Conservation (phyloP, 2,888 invertebrate genomes). For the Philhelius pedissequus region DNA sequence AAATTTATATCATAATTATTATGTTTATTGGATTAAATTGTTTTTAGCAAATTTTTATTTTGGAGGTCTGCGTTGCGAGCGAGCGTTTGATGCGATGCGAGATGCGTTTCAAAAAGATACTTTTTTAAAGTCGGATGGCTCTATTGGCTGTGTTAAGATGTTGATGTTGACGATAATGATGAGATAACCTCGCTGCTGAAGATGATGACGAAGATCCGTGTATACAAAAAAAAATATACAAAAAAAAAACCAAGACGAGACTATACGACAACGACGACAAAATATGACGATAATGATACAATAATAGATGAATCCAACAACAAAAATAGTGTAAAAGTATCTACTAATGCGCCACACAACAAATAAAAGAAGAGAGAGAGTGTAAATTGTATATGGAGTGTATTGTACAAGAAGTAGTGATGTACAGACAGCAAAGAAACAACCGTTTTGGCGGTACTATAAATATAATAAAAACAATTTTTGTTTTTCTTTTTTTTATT, state of each 20-base stretch:
- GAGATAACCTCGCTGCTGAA: constrained; percentile 44
- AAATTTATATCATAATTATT: constrained; percentile 24
- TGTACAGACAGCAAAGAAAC: constrained; percentile 47
- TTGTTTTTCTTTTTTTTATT: constrained; percentile 70
- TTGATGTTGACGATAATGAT: not conserved
- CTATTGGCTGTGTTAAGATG: constrained; percentile 29
- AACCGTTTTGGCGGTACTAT: constrained; percentile 73
- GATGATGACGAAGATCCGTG: constrained; percentile 73
- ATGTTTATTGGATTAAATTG: constrained; percentile 16
- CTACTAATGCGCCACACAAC: constrained; percentile 66
- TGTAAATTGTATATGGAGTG: constrained; percentile 38
- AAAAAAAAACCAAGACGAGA: not conserved
- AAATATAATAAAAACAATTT: constrained; percentile 80
- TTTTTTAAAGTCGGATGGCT: not conserved
- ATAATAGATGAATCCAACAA: constrained; percentile 61
- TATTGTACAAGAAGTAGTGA: constrained; percentile 27
- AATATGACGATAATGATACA: constrained; percentile 54
- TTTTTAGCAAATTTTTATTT: constrained; percentile 44
- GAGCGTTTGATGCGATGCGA: constrained; percentile 16
- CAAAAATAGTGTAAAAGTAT: constrained; percentile 59
- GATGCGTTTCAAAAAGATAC: constrained; percentile 5
- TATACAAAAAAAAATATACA: not conserved
- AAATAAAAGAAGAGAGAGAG: constrained; percentile 50
- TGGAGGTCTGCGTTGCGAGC: not conserved
- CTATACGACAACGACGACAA: constrained; percentile 43